Evolutionary conservation across 2,888 invertebrate species (phyloP).

Genomic region (Drosophila flavopinicola): DNA sequence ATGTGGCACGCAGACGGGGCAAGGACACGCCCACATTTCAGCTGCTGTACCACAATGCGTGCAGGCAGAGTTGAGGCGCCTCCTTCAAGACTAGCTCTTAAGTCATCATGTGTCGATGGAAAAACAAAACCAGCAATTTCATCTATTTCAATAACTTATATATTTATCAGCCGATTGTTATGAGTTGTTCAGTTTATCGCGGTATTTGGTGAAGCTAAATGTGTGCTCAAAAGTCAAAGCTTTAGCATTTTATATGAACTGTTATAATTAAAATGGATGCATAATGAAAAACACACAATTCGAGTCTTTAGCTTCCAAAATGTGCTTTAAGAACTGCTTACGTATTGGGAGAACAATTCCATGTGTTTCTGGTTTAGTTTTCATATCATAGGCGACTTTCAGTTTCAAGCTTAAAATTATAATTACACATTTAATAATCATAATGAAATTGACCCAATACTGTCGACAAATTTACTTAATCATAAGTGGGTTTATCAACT

Average conservation of each 20-base stretch:
- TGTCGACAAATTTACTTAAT: not conserved
- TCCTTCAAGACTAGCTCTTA: not conserved
- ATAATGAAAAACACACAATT: not conserved
- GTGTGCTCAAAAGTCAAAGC: too few species aligned
- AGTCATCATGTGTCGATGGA: not conserved
- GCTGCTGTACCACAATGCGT: conserved; percentile 40
- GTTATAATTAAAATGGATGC: not conserved
- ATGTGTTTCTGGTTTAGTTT: not conserved
- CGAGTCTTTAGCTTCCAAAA: too few species aligned
- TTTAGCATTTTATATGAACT: too few species aligned
- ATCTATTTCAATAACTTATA: not conserved
- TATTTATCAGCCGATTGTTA: not conserved
- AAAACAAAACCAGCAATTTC: too few species aligned
- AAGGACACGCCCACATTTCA: conserved; percentile 39
- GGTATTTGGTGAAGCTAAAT: too few species aligned
- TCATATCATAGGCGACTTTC: not conserved
- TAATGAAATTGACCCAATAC: not conserved
- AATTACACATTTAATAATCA: not conserved
- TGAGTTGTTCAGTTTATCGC: too few species aligned
- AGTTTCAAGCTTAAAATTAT: not conserved
- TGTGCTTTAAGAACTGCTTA: too few species aligned
- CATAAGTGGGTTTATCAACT: not conserved
- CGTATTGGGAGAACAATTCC: too few species aligned
- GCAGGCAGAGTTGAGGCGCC: conserved; percentile 9
- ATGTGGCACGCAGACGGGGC: conserved; percentile 33